phyloP scores from a whole-genome alignment of 2,113 vertebrate species.

The Platanista minor region DNA sequence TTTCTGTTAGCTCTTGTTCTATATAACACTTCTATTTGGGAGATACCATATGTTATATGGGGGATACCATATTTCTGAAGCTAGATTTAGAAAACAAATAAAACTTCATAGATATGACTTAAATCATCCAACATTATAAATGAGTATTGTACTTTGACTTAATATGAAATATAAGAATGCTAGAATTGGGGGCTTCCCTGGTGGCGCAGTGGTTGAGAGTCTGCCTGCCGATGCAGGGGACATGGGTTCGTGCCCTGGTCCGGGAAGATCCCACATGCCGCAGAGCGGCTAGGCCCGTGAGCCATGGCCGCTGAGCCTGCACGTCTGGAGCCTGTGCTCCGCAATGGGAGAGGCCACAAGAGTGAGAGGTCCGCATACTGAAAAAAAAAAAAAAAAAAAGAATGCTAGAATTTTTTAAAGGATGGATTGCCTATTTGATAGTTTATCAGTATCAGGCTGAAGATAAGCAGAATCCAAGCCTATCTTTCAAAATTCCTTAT shows the following conservation, averaged over 20 bases:
- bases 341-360: too few species aligned
- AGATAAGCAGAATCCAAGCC: background rate
- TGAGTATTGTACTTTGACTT: background rate
- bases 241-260: too few species aligned
- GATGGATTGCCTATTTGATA: background rate
- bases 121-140: background rate
- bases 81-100: background rate
- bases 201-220: too few species aligned
- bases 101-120: background rate
- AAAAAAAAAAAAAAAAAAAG: too few species aligned
- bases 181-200: too few species aligned
- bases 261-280: too few species aligned
- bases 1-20: background rate
- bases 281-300: too few species aligned
- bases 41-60: background rate
- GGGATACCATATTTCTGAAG: background rate
- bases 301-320: too few species aligned
- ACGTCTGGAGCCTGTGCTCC: too few species aligned
- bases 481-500: background rate
- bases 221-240: too few species aligned
- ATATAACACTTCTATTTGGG: background rate
- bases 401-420: background rate
- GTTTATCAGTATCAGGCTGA: background rate
- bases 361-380: too few species aligned
- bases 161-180: background rate